Conservation (phyloP, 2,888 invertebrate species). For the Sisyra terminalis region DNA sequence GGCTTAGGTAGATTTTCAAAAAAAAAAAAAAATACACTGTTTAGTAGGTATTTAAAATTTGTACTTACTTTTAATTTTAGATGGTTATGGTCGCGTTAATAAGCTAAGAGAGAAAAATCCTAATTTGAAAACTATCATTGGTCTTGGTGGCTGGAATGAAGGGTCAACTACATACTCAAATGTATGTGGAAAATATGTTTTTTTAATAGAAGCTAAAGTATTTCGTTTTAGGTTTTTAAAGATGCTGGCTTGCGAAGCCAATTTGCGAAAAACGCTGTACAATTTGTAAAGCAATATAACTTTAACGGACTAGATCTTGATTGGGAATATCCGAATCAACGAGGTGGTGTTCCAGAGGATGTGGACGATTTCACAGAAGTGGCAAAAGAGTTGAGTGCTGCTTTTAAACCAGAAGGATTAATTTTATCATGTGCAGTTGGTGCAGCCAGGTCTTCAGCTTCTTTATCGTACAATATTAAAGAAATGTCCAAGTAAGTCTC, state of each 20-base stretch:
- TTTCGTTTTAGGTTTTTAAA: constrained; percentile 25
- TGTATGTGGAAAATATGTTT: constrained; percentile 1
- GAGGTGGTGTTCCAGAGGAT: constrained; percentile 33
- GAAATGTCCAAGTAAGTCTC: constrained; percentile 31
- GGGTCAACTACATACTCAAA: constrained; percentile 12
- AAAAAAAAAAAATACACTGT: too few relatives aligned
- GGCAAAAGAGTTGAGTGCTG: constrained; percentile 35
- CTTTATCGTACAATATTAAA: constrained; percentile 40
- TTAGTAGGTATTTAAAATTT: constrained; percentile 1
- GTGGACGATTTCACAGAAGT: constrained; percentile 33
- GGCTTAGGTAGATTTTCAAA: constrained; percentile 34
- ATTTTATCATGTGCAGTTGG: constrained; percentile 42
- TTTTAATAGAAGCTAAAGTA: constrained; percentile 7
- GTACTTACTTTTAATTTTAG: constrained; percentile 24
- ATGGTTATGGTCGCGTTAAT: constrained; percentile 35
- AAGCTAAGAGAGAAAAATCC: constrained; percentile 33
- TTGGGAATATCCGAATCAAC: too few relatives aligned
- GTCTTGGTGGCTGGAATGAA: constrained; percentile 56
- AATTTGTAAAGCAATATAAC: constrained; percentile 33
- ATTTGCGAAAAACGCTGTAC: constrained; percentile 38
- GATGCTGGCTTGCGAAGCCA: constrained; percentile 25
- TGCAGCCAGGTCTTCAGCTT: constrained; percentile 30
- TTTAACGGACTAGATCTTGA: constrained; percentile 60
- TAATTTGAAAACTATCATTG: constrained; percentile 37
- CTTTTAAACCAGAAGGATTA: constrained; percentile 33